These are phyloP conservation scores for Benitochromis conjunctus DNA, from an alignment of 2,113 vertebrate species.

Conservation along the genomic window DNA sequence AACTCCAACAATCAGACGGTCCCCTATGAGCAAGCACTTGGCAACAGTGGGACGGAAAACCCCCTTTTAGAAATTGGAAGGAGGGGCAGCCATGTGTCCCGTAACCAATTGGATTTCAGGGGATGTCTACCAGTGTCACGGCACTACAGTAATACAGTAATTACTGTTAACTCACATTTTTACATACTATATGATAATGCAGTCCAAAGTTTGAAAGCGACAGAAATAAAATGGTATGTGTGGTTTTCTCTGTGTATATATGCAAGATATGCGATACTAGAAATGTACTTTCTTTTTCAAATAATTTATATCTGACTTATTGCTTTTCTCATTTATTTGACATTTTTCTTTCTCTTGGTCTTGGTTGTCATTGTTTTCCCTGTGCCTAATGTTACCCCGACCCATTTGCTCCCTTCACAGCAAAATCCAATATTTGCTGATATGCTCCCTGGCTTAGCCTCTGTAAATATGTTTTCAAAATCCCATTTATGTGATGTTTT, in stretches of 20 bases:
- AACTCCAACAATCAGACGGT: not conserved
- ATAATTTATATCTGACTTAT: constrained; percentile 45
- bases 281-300: constrained; percentile 17
- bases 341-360: constrained; percentile 8
- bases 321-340: constrained; percentile 44
- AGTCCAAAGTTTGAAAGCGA: not conserved
- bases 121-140: not conserved
- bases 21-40: not conserved
- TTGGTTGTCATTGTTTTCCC: constrained; percentile 50
- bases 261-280: not conserved
- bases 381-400: constrained; percentile 55
- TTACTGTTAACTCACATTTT: not conserved
- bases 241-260: not conserved
- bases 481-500: constrained; percentile 55
- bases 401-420: constrained; percentile 61
- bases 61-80: not conserved
- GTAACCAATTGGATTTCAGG: not conserved
- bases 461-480: constrained; percentile 66
- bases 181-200: not conserved
- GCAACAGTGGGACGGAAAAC: too few relatives aligned
- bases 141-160: not conserved
- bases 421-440: constrained; percentile 67
- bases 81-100: not conserved
- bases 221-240: not conserved
- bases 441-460: constrained; percentile 55